Base-by-base conservation (phyloP, 2,888 invertebrate species). In the Leuctra nigra region DNA sequence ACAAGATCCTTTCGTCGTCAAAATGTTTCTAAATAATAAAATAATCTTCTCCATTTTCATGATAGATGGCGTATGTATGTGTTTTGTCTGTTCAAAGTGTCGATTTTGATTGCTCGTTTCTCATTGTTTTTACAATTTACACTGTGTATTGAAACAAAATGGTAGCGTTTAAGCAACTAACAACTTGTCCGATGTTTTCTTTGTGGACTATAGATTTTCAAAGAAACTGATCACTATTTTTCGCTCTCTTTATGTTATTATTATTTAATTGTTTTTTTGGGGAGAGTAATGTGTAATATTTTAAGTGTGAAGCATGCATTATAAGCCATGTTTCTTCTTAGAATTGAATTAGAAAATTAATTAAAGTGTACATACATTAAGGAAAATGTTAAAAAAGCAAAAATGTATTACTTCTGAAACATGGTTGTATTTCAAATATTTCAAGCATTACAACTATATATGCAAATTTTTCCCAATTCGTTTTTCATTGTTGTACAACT, bases 401-500 rank as follows among this genome's bases (percentile, higher is more conserved):
- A 11, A 11, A 7, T 29, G 29, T 29, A 29, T 29, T 29, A 29
- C 11, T 29, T 29, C 29, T 7, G 11, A 29, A 7, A 29, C 29
- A 7, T 29, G 11, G 6, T 29, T 29, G 7, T 7, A 11, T 29
- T 29, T n/a, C n/a, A n/a, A n/a, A n/a, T n/a, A n/a, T n/a, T n/a
- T n/a, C n/a, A n/a, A n/a, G n/a, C n/a, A n/a, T n/a, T n/a, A n/a
- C 11, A 29, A 29, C 11, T 7, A 29, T 6, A 7, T 29, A 29
- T 29, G 29, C 29, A 6, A 29, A 29, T 16, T 41, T 41, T 41
- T 41, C 20, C 41, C 41, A 41, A 4, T 41, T 41, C 41, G 41
- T 41, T 44, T 50, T 35, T 35, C 50, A 50, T 50, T 50, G 50
- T 33, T 50, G 35, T 50, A 50, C 50, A 33, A 33, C 33, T 50